A percentile compares a stretch with the other conserved stretches of the same genome.
Conservation (phyloP, 1,140 invertebrate species). For the Anastrepha obliqua region DNA sequence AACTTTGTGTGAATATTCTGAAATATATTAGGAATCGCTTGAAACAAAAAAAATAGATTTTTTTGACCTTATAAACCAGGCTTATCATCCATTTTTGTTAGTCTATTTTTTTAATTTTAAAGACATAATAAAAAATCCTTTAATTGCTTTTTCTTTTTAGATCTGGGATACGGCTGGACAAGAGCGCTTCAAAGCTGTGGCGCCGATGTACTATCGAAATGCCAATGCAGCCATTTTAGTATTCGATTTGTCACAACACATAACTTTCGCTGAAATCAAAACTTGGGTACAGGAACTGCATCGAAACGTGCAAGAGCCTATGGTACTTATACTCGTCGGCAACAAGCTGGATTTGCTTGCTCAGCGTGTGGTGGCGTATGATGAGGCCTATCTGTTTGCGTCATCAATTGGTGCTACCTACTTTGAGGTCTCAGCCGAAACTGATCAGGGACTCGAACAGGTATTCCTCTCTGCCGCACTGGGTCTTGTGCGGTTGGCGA, state of each 20-base stretch:
- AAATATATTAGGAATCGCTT: too few relatives aligned
- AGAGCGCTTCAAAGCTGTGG: conserved; percentile 89
- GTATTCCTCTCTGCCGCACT: conserved; percentile 81
- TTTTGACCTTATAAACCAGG: too few relatives aligned
- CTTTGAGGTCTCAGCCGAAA: conserved; percentile 87
- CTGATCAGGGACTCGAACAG: conserved; percentile 83
- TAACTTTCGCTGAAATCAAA: conserved; percentile 85
- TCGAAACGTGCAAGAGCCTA: conserved; percentile 83
- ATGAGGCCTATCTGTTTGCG: conserved; percentile 86
- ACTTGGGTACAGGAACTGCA: conserved; percentile 87
- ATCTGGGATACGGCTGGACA: conserved; percentile 95
- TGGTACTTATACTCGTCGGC: conserved; percentile 87
- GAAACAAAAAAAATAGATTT: too few relatives aligned
- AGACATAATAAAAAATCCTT: background rate
- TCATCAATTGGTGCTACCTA: conserved; percentile 88
- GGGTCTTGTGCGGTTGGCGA: conserved; percentile 76
- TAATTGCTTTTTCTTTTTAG: conserved; percentile 68
- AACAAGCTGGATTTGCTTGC: conserved; percentile 87
- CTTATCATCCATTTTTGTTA: too few relatives aligned
- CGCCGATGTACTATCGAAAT: conserved; percentile 94
- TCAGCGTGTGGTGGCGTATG: conserved; percentile 78
- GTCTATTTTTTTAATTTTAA: too few relatives aligned
- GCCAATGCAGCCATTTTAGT: conserved; percentile 91
- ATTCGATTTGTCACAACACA: conserved; percentile 87
- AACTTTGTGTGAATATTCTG: too few relatives aligned